phyloP scores from a whole-genome alignment of 2,888 invertebrate genomes.

The Sycophila texana region DNA sequence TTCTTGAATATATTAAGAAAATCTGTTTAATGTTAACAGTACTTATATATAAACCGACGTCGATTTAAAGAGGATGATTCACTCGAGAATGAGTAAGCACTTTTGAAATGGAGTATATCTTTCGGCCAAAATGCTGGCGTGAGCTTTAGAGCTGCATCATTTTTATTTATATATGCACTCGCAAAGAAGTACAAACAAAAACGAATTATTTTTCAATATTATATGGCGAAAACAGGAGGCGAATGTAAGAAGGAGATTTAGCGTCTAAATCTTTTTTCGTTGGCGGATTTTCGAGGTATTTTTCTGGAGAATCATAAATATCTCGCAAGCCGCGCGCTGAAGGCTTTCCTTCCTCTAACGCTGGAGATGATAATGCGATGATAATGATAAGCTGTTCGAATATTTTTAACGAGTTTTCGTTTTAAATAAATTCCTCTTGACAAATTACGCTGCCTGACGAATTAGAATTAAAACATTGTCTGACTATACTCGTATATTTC shows the following conservation, averaged over 20 bases:
- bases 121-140: background rate
- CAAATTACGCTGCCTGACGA: background rate
- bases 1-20: background rate
- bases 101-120: background rate
- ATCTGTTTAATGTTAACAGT: background rate
- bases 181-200: background rate
- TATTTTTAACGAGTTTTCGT: background rate
- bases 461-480: background rate
- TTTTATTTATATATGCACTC: background rate
- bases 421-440: background rate
- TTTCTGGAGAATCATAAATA: conserved; percentile 27
- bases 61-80: background rate
- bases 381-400: background rate
- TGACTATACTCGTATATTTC: too few relatives aligned
- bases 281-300: conserved; percentile 17
- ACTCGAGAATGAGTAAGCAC: too few relatives aligned
- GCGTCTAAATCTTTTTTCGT: conserved; percentile 19
- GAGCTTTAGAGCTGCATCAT: background rate
- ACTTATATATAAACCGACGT: background rate
- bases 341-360: conserved; percentile 12
- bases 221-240: background rate
- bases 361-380: background rate
- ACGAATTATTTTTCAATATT: conserved; percentile 28
- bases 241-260: background rate
- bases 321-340: conserved; percentile 14